Evolutionary conservation across 2,113 vertebrate species (phyloP).

Genomic region (Petroica traversi): DNA sequence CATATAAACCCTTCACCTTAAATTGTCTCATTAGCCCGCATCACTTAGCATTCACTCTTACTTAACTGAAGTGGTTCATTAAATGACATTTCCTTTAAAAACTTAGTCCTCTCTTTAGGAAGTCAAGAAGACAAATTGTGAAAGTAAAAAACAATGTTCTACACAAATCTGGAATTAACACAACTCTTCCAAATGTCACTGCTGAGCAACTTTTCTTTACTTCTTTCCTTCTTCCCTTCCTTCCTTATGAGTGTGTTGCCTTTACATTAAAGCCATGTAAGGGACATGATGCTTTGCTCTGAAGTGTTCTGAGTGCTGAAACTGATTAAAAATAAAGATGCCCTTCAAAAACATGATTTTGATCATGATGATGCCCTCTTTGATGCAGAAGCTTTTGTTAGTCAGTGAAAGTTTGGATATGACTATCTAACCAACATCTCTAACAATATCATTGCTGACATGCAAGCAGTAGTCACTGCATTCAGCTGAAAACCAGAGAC

Average conservation of each 20-base stretch:
- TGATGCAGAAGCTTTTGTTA: neutral
- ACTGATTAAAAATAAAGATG: neutral
- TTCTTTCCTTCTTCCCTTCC: neutral
- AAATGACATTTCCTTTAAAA: neutral
- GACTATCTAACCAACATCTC: neutral
- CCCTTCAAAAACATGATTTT: neutral
- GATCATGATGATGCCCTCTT: neutral
- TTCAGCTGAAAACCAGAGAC: neutral
- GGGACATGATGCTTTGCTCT: neutral
- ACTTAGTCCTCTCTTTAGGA: neutral
- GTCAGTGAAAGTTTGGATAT: neutral
- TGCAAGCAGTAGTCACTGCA: neutral
- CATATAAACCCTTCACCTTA: neutral
- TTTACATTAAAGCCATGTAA: neutral
- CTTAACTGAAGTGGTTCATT: neutral
- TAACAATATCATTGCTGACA: neutral
- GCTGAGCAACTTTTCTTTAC: neutral
- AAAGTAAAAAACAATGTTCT: neutral
- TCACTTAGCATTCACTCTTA: neutral
- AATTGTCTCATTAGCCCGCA: constrained; percentile 7
- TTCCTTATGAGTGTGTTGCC: neutral
- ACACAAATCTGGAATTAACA: neutral
- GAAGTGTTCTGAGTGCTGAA: neutral
- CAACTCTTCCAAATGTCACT: neutral
- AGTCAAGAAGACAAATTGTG: neutral